Evolutionary conservation across 1,140 invertebrate genomes (phyloP).

Genomic region (Hestina assimilis): DNA sequence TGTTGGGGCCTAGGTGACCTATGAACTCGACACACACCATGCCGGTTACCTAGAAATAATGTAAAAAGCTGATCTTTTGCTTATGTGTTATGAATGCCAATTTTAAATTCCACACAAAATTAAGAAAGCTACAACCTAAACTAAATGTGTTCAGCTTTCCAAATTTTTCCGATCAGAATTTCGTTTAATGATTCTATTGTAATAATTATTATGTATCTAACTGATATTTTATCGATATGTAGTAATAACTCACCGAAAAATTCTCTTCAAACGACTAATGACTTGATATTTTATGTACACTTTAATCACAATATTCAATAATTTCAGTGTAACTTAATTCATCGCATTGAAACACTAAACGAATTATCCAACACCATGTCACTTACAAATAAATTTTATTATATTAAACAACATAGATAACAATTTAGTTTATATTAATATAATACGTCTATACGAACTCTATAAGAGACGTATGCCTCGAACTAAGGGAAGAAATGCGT

Average conservation of each 20-base stretch:
- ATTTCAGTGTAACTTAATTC: conserved; percentile 8
- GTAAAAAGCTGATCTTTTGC: conserved; percentile 27
- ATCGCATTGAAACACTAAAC: conserved; percentile 13
- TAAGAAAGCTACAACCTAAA: neutral
- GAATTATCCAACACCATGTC: conserved; percentile 10
- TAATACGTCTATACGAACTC: neutral
- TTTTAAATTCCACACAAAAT: too few relatives aligned
- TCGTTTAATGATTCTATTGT: too few relatives aligned
- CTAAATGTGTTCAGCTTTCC: neutral
- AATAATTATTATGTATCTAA: neutral
- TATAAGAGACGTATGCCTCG: conserved; percentile 7
- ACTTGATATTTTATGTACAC: conserved; percentile 70
- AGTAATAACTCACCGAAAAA: conserved; percentile 66
- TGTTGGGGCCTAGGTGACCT: conserved; percentile 51
- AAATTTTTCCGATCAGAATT: too few relatives aligned
- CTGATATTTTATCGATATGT: neutral
- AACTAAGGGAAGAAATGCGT: conserved; percentile 17
- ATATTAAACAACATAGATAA: neutral
- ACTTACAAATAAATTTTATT: neutral
- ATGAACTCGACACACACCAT: conserved; percentile 61
- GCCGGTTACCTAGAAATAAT: conserved; percentile 70
- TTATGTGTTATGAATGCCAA: conserved; percentile 1
- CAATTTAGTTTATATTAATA: neutral
- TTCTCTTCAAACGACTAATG: conserved; percentile 76
- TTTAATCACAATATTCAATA: conserved; percentile 25